Base-by-base conservation (phyloP, 2,888 invertebrate species). In the Platycheirus albimanus region DNA sequence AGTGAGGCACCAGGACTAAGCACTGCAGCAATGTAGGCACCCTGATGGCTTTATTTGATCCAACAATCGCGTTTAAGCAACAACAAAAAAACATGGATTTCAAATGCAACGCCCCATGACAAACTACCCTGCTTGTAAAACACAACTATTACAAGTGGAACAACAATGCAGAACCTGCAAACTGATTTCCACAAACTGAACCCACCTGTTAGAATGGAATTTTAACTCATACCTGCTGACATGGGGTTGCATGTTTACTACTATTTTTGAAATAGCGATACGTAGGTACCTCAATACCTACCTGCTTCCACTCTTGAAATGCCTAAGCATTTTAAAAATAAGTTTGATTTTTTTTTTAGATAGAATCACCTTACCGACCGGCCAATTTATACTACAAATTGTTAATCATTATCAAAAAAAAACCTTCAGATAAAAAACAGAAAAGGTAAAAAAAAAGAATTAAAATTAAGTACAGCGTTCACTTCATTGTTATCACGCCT, bases 401-500 rank as follows among this genome's bases (percentile, higher is more conserved):
- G 17, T 19, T n/a, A 7, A 17, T 66, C 10, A 58, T 58, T 17
- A 66, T 66, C 33, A 43, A 54, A 47, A 43, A 54, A 47, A 58
- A 61, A 54, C 20, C 41, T 47, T 36, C 15, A 58, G 78, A 72
- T 78, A 78, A 72, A 33, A 45, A 45, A 20, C 24, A 10, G 33
- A 13, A 36, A 66, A 17, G 43, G 64, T 45, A 47, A 61, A 78
- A 58, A 61, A 43, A 61, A 43, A 11, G 20, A 61, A 61, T 61
- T 61, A 45, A 61, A 61, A 45, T 30, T 45, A 45, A 45, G 45
- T 56, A 19, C 41, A 17, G 56, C 33, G 54, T 70, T 19, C 33
- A 41, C 5, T 28, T 33, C 45, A 49, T 49, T 56, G 71, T 78
- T 78, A 78, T 78, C 72, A 10, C n/a, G 36, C n/a, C 20, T 43